Base-by-base conservation (phyloP, 2,113 vertebrate species). In the Mustela nigripes region DNA sequence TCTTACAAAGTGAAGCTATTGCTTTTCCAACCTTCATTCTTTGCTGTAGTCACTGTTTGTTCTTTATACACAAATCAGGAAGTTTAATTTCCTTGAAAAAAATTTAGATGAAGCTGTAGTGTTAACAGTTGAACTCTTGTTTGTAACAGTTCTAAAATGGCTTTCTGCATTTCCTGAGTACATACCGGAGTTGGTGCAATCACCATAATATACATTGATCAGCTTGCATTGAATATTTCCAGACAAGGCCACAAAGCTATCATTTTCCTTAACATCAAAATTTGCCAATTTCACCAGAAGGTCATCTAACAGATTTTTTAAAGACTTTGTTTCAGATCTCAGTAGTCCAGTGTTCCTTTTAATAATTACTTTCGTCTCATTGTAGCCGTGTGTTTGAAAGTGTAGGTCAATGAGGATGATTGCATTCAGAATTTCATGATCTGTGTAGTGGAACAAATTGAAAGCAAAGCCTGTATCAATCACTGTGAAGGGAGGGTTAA, bases 401-500 rank as follows among this genome's bases (percentile, higher is more conserved):
- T 99, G 99, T 99, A 99, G 99, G 99, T 99, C 99, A 99, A 99
- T 99, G 99, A 99, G 99, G 99, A 99, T 99, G 99, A 99, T 99
- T 99, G 98, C 99, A 99, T 99, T 99, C 99, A 99, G 99, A 99
- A 99, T 99, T 99, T 99, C 99, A 99, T 99, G 99, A 99, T 99
- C 99, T 99, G 99, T 99, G 99, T 99, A 99, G 99, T 99, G 99
- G 99, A 99, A 99, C 99, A 99, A 99, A 99, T 99, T 99, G 99
- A 99, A 99, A 99, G 99, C 99, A 99, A 99, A 99, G 99, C 99
- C 99, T 99, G 99, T 99, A 99, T 99, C 99, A 99, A 99, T 99
- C 99, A 99, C 99, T 99, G 98, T 99, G 99, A 99, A 99, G 99
- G 99, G 99, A 99, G 99, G 99, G 99, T 99, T 99, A 99, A 99